A percentile compares a stretch with the other conserved stretches of the same genome.
Conservation (phyloP, 2,888 invertebrate species). For the Pelosia muscerda region DNA sequence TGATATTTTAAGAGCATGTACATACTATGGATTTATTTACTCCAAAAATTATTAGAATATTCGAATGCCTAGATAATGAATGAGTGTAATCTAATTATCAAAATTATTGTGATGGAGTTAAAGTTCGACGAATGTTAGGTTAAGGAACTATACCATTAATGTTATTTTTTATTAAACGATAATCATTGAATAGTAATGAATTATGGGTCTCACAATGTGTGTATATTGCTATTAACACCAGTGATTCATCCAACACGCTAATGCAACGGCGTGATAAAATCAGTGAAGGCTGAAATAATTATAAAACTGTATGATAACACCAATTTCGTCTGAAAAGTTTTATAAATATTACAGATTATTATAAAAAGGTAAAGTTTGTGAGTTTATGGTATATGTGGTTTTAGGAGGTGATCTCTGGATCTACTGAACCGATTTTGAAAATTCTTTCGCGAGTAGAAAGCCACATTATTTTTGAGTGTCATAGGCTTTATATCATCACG, state of each 20-base stretch:
- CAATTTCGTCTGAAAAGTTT: slow-evolving; percentile 15
- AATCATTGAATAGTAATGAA: slow-evolving; percentile 46
- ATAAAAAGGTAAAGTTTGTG: too few relatives aligned
- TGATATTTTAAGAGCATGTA: slow-evolving; percentile 68
- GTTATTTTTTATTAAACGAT: slow-evolving; percentile 61
- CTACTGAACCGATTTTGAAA: too few relatives aligned
- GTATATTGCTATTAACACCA: slow-evolving; percentile 28
- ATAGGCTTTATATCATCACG: too few relatives aligned
- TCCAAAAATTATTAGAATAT: slow-evolving; percentile 74
- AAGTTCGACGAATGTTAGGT: slow-evolving; percentile 47
- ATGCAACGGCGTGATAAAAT: slow-evolving; percentile 9
- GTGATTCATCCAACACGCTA: slow-evolving; percentile 28
- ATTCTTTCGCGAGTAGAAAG: too few relatives aligned
- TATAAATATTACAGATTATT: not conserved
- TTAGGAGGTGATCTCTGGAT: too few relatives aligned
- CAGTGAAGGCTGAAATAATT: slow-evolving; percentile 22
- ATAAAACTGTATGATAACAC: slow-evolving; percentile 20
- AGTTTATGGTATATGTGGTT: too few relatives aligned
- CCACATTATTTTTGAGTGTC: too few relatives aligned
- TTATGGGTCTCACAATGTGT: slow-evolving; percentile 30
- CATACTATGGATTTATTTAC: slow-evolving; percentile 74
- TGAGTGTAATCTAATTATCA: slow-evolving; percentile 56
- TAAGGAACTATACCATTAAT: slow-evolving; percentile 77
- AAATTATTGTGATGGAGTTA: slow-evolving; percentile 51
- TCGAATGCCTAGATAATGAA: slow-evolving; percentile 53